Base-by-base conservation (phyloP, 2,797 vertebrate genomes). In the Parauchenoglanis ngamensis region DNA sequence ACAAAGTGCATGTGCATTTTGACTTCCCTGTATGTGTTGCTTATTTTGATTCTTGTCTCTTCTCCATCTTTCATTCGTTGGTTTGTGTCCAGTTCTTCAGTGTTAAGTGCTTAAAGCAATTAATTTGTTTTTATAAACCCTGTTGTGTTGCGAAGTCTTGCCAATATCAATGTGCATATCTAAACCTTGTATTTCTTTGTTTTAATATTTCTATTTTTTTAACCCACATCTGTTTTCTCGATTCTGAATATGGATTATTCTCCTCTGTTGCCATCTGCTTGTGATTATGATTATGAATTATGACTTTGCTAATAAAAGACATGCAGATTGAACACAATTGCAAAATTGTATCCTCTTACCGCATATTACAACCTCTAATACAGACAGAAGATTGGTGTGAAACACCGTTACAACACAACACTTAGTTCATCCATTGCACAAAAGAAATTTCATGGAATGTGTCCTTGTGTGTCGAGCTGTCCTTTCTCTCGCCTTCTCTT, bases 401-500 rank as follows among this genome's bases (percentile, higher is more conserved):
- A 49, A 52, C 46, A 49, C 49, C 6, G 49, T 76, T 76, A 76
- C 73, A 52, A 7, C 46, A 76, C 75, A 77, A 13, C 52, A n/a
- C 7, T 28, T 65, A 44, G 57, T 61, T 81, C 40, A 81, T 63
- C 40, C 57, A 63, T 2, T n/a, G 44, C 65, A 28, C 59, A 67
- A 67, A 82, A 83, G 10, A 52, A 52, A 67, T 54, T 35, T 54
- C 85, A n/a, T 8, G 21, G 19, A 78, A 13, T 1, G 3, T 59
- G 85, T 81, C 49, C 52, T 46, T 56, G 49, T 31, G 13, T 44
- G 35, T 63, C 28, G 56, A 63, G 78, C 49, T 78, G 84, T 85
- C 73, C 84, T 67, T 52, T 67, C 17, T 52, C 40, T 52, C 61
- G 21, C 15, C 1, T 65, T 82, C 59, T 63, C 40, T 7, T 57